Conservation (phyloP, 1,140 invertebrate genomes). For the Himalopsyche phryganea region DNA sequence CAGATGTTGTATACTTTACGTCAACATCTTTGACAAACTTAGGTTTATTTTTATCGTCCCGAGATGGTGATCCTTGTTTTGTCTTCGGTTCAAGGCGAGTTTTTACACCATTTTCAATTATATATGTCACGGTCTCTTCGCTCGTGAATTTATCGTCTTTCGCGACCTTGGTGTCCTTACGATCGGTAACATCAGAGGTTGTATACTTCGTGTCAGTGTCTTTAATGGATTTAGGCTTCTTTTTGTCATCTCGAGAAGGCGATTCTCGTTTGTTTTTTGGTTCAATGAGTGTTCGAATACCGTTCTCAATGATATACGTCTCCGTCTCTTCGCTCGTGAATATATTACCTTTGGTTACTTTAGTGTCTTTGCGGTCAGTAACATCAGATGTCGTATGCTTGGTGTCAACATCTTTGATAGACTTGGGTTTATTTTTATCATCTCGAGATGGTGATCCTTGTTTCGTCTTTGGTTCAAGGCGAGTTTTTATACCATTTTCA, state of each 20-base stretch:
- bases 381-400: background rate
- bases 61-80: background rate
- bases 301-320: constrained; percentile 3
- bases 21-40: background rate
- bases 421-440: background rate
- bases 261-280: background rate
- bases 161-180: background rate
- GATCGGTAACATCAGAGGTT: background rate
- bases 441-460: background rate
- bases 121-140: constrained; percentile 14
- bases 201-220: too few relatives aligned
- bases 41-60: background rate
- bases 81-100: constrained; percentile 8
- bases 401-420: background rate
- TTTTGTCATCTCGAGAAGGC: background rate
- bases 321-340: background rate
- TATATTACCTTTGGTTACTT: background rate
- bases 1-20: background rate
- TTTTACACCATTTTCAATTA: constrained; percentile 21
- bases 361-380: constrained; percentile 3
- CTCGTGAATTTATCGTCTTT: background rate
- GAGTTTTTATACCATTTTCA: constrained; percentile 19
- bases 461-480: constrained; percentile 1
- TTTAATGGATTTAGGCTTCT: constrained; percentile 1
- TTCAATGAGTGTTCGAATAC: background rate